Evolutionary conservation across 2,113 vertebrate genomes (phyloP).

Genomic region (Pelvicachromis taeniatus): DNA sequence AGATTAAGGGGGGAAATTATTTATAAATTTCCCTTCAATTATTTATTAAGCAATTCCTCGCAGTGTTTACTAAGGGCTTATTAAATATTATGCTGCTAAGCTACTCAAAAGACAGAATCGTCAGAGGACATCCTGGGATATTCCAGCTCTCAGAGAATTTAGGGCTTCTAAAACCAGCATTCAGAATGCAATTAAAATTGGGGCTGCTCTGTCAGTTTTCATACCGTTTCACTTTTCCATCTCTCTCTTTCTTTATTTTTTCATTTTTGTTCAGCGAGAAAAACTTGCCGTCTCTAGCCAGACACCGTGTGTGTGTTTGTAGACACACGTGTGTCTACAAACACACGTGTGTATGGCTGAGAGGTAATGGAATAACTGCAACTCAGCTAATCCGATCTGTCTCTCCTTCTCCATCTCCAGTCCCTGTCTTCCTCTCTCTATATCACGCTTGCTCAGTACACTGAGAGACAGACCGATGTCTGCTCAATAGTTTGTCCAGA

Average conservation of each 20-base stretch:
- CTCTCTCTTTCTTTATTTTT: neutral
- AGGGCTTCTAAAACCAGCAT: constrained; percentile 18
- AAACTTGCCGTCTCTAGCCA: constrained; percentile 7
- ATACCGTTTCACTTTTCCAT: neutral
- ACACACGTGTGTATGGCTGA: constrained; percentile 13
- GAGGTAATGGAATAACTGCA: constrained; percentile 61
- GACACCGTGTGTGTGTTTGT: neutral
- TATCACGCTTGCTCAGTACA: constrained; percentile 44
- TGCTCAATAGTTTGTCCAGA: constrained; percentile 70
- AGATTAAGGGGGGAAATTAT: constrained; percentile 70
- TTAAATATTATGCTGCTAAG: constrained; percentile 72
- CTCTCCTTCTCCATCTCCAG: constrained; percentile 46
- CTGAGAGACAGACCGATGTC: constrained; percentile 51
- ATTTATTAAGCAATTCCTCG: constrained; percentile 73
- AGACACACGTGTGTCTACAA: too few species aligned
- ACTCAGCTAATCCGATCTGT: constrained; percentile 57
- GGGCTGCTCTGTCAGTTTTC: constrained; percentile 37
- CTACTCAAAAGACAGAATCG: constrained; percentile 57
- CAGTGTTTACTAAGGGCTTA: constrained; percentile 73
- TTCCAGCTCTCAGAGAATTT: constrained; percentile 41
- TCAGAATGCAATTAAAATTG: constrained; percentile 58
- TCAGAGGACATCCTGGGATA: constrained; percentile 58
- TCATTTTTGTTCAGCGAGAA: constrained; percentile 9
- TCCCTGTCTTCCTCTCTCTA: constrained; percentile 24
- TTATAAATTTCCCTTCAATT: constrained; percentile 76